These are phyloP conservation scores for Smithornis capensis DNA, from an alignment of 2,113 vertebrate species.

Conservation along the genomic window DNA sequence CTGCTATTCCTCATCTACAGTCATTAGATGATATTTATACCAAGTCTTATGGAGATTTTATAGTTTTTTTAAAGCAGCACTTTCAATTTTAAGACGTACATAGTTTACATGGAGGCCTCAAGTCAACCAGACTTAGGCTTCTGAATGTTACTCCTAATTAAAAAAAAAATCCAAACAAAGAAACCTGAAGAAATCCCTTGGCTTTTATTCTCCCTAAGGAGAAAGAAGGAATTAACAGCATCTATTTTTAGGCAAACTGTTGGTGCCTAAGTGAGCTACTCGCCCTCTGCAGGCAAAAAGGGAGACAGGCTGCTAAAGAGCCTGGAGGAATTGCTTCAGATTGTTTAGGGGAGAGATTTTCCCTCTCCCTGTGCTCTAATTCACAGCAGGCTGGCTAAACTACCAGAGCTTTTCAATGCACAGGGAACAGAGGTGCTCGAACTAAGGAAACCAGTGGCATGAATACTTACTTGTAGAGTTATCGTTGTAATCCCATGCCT, in stretches of 20 bases:
- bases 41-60: neutral
- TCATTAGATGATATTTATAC: neutral
- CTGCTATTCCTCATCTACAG: neutral
- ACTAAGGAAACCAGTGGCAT: neutral
- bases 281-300: neutral
- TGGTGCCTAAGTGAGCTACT: neutral
- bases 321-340: neutral
- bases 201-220: neutral
- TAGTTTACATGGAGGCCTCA: neutral
- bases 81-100: neutral
- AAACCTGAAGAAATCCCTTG: neutral
- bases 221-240: slow-evolving; percentile 13
- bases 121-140: neutral
- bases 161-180: neutral
- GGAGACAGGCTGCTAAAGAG: neutral
- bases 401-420: neutral
- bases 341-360: neutral
- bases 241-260: neutral
- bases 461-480: slow-evolving; percentile 89
- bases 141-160: neutral
- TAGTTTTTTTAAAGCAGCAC: neutral
- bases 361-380: neutral
- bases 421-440: neutral
- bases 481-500: slow-evolving; percentile 94
- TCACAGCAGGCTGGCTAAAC: neutral